Conservation (phyloP, 2,113 vertebrate genomes). For the Panthera uncia region DNA sequence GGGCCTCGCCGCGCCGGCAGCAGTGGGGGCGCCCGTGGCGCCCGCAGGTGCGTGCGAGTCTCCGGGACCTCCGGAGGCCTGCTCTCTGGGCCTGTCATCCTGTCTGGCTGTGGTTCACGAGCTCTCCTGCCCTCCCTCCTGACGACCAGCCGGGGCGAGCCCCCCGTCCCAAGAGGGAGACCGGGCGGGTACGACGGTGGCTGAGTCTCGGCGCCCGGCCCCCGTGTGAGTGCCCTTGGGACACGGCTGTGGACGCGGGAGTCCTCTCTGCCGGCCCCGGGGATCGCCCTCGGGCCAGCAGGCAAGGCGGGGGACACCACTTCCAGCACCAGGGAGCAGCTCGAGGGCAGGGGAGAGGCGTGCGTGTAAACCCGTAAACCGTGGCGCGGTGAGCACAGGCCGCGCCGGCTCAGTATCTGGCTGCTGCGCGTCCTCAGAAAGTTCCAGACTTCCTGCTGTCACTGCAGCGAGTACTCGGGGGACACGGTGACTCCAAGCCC, state of each 20-base stretch:
- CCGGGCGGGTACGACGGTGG: not conserved
- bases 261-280: not conserved
- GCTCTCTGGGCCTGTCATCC: not conserved
- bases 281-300: too few relatives aligned
- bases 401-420: not conserved
- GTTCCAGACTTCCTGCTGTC: not conserved
- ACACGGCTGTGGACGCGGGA: not conserved
- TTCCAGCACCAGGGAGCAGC: not conserved
- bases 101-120: not conserved
- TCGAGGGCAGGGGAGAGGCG: not conserved
- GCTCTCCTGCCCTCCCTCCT: not conserved
- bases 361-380: too few relatives aligned
- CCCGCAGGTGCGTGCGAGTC: not conserved
- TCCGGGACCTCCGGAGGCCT: not conserved
- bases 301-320: not conserved
- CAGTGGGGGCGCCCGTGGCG: not conserved
- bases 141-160: not conserved
- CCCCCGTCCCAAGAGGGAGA: not conserved
- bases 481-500: not conserved
- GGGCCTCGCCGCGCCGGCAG: not conserved
- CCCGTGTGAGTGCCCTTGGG: not conserved
- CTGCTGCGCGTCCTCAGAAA: not conserved
- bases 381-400: not conserved
- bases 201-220: not conserved
- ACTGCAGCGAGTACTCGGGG: not conserved